phyloP scores from a whole-genome alignment of 2,888 invertebrate genomes.

The Philonicus albiceps region DNA sequence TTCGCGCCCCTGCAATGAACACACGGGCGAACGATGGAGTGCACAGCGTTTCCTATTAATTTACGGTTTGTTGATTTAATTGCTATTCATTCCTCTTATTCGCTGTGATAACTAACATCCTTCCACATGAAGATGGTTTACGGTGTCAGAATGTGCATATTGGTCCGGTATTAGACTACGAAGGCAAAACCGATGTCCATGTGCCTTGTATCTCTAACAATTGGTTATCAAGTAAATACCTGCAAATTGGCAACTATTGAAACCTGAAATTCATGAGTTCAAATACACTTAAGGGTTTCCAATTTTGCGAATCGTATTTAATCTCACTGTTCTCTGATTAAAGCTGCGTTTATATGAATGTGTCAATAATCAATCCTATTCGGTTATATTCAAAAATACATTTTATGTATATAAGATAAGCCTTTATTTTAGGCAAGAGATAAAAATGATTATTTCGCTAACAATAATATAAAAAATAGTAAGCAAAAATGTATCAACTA shows the following conservation, averaged over 20 bases:
- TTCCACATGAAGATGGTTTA: not conserved
- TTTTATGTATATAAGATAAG: too few relatives aligned
- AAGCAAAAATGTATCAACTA: too few relatives aligned
- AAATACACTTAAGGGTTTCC: not conserved
- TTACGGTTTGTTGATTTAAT: not conserved
- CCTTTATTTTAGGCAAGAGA: too few relatives aligned
- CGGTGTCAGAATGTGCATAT: not conserved
- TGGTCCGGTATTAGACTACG: not conserved
- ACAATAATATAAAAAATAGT: too few relatives aligned
- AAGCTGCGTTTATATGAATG: too few relatives aligned
- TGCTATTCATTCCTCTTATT: not conserved
- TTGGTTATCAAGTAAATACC: not conserved
- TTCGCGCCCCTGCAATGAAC: not conserved
- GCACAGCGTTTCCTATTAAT: not conserved
- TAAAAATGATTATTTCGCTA: too few relatives aligned
- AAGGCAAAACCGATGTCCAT: not conserved
- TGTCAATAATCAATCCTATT: too few relatives aligned
- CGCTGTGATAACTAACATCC: not conserved
- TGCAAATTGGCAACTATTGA: not conserved
- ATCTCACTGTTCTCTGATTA: too few relatives aligned
- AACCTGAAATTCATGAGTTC: not conserved
- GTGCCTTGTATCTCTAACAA: not conserved
- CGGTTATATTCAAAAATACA: too few relatives aligned
- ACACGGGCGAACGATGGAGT: not conserved
- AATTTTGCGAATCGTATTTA: too few relatives aligned